These are phyloP conservation scores for Leptinotarsa defecta DNA, from an alignment of 1,140 invertebrate species.

Conservation along the genomic window DNA sequence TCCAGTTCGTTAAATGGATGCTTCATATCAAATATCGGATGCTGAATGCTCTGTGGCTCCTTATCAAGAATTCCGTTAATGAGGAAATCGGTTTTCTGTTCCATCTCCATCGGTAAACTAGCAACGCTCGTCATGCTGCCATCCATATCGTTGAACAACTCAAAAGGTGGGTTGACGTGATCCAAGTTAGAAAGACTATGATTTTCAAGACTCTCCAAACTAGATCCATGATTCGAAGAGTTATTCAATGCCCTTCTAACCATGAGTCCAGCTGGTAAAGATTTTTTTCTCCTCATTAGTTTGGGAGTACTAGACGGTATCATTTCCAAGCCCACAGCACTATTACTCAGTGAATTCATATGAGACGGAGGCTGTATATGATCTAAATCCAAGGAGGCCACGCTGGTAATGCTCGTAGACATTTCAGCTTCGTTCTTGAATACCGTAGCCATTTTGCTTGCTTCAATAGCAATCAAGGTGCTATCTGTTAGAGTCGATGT, in stretches of 20 bases:
- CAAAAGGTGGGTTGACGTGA: slow-evolving; percentile 79
- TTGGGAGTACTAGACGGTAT: slow-evolving; percentile 49
- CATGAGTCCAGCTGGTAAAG: slow-evolving; percentile 69
- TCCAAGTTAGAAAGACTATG: slow-evolving; percentile 68
- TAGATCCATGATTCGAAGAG: slow-evolving; percentile 62
- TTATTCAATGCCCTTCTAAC: slow-evolving; percentile 70
- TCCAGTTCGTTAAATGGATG: slow-evolving; percentile 65
- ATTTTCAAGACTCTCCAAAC: slow-evolving; percentile 59
- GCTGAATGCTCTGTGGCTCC: slow-evolving; percentile 19
- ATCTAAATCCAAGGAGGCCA: slow-evolving; percentile 69
- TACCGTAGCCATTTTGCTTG: slow-evolving; percentile 69
- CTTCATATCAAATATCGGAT: slow-evolving; percentile 60
- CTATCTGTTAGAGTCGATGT: slow-evolving; percentile 65
- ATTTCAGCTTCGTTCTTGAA: slow-evolving; percentile 66
- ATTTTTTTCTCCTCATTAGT: slow-evolving; percentile 64
- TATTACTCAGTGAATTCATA: slow-evolving; percentile 67
- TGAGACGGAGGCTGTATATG: slow-evolving; percentile 78
- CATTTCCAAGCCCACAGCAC: slow-evolving; percentile 57
- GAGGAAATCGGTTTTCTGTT: slow-evolving; percentile 53
- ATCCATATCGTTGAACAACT: slow-evolving; percentile 82
- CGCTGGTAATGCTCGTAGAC: slow-evolving; percentile 64
- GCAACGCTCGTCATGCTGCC: slow-evolving; percentile 82
- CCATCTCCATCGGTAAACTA: slow-evolving; percentile 77
- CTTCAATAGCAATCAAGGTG: slow-evolving; percentile 73
- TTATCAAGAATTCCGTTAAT: slow-evolving; percentile 40